phyloP scores from a whole-genome alignment of 2,113 vertebrate genomes.

The Sisor rabdophorus region DNA sequence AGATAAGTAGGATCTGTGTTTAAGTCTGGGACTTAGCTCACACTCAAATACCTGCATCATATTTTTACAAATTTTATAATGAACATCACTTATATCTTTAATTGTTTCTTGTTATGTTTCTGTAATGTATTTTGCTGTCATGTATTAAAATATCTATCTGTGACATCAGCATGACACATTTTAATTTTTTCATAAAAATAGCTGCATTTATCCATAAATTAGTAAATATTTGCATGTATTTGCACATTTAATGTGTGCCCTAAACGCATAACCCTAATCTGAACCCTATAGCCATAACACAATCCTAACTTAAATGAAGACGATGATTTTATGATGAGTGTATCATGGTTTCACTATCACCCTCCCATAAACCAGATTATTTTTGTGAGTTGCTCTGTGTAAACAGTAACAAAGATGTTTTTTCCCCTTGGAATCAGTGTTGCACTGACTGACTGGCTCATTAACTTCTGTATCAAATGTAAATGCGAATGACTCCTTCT shows the following conservation, averaged over 20 bases:
- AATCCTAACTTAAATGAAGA: background rate
- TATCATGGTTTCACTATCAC: background rate
- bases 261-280: too few relatives aligned
- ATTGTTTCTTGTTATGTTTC: background rate
- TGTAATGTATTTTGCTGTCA: background rate
- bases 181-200: background rate
- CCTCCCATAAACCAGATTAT: background rate
- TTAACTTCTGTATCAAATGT: conserved; percentile 23
- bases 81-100: too few relatives aligned
- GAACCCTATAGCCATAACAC: too few relatives aligned
- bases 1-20: too few relatives aligned
- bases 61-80: too few relatives aligned
- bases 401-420: conserved; percentile 4
- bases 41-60: too few relatives aligned
- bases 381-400: background rate
- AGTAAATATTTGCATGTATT: background rate
- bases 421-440: background rate
- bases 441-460: conserved; percentile 36
- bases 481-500: conserved; percentile 24
- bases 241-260: background rate
- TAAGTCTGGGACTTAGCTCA: too few relatives aligned
- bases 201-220: background rate
- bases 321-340: background rate
- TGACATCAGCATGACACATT: background rate
- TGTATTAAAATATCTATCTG: background rate